Base-by-base conservation (phyloP, 23 tunicate genomes). In the Styela plicata region DNA sequence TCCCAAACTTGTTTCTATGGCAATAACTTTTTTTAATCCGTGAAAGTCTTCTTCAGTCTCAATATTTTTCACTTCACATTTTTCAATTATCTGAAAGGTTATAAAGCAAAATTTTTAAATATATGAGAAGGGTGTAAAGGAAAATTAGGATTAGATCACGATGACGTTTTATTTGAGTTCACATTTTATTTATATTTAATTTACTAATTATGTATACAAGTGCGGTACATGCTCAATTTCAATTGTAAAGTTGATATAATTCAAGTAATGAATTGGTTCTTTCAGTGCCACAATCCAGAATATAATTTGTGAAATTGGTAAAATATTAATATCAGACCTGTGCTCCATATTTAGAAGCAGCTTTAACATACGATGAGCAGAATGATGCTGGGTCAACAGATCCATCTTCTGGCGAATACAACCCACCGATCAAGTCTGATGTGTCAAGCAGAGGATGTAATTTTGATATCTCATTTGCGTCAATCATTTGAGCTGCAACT, bases 1-100 rank as follows among this genome's bases (percentile, higher is more conserved):
- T 1, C 94, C 94, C 26, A 28, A 34, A 64, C 34, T 63, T 35
- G 94, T 89, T 70, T 69, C 87, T 5, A 89, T 87, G 16, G 69
- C 80, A 24, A 69, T 67, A 36, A 89, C 88, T 30, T 68, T 84
- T 63, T 63, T 63, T 1, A 68, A 21, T 0, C 94, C 94, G 17
- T 70, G 64, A 73, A 78, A 64, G 13, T 44, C 57, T 62, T 89
- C 88, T n/a, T 78, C 85, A 7, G 87, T 89, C 19, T 63, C 3
- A 25, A 89, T 64, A 64, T 84, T 64, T 31, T 52, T 79, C 0
- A 89, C 94, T 33, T 78, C 61, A 3, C 94, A 89, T 25, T 73
- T 73, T 79, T 89, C 94, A 17, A 74, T 30, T n/a, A 89, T 82
- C 90, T 86, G 34, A 44, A 44, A 44, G 57, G 57, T 44, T 44